Evolutionary conservation across 2,888 invertebrate species (phyloP), one percentile per base, ranked within the genome.

Genomic region (Synanthedon formicaeformis): DNA sequence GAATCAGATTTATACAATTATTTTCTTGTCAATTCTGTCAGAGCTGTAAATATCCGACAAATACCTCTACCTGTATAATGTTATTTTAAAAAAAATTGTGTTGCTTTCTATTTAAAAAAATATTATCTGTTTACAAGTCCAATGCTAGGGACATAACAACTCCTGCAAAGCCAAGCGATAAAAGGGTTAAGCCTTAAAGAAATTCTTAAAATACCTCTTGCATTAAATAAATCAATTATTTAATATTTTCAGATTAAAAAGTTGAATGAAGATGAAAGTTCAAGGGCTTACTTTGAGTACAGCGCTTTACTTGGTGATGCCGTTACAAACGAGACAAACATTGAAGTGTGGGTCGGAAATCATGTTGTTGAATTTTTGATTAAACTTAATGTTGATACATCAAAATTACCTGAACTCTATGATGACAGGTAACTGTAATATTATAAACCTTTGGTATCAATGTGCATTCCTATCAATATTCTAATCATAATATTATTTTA

Each of bases 341-440:
- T 93, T 52, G 93, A 94, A 79, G 88, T 93, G 34, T 88, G 88
- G 71, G 89, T 92, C 4, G 87, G 90, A n/a, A 78, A 79, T 56
- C 90, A 90, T 60, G 74, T 84, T 34, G 90, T 91, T 0, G 89
- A 89, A 67, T 92, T 94, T 67, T 67, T 92, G 40, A 91, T 94
- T 56, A 89, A 84, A 63, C 77, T 94, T 2, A 88, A 90, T 62
- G 81, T 93, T 40, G 91, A 93, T 64, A 90, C 90, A 60, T 87
- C 90, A 12, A 77, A 83, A 57, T 75, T 94, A 56, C 92, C 92
- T 40, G 88, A 90, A 59, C 71, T 90, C 18, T 84, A 85, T 57
- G 71, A 71, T 67, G 79, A 90, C 62, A 82, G 89, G 88, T 88
- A 67, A 64, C 63, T 56, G 34, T 2, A 34, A 34, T 10, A 34